Percentiles rank a stretch among this genome's conserved stretches.
These are phyloP conservation scores for Parauchenoglanis ngamensis DNA, from an alignment of 2,797 vertebrate species.

Conservation along the genomic window DNA sequence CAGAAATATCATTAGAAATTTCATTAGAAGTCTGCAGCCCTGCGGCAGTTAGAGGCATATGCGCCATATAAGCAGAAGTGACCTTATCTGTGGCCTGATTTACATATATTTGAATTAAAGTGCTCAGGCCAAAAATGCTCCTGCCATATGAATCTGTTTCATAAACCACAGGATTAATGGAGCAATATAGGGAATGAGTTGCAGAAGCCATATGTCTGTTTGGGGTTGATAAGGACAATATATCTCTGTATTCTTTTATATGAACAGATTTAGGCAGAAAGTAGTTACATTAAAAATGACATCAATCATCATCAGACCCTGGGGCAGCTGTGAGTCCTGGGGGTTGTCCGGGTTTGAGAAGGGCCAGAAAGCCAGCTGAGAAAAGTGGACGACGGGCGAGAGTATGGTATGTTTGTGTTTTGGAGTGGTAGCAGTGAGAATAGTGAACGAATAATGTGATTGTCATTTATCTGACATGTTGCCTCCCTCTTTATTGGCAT, in stretches of 20 bases:
- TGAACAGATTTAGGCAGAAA: conserved; percentile 41
- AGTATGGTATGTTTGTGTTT: conserved; percentile 3
- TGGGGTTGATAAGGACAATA: conserved; percentile 52
- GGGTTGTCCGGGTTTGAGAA: conserved; percentile 18
- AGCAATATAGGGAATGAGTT: neutral
- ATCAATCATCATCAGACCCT: conserved; percentile 59
- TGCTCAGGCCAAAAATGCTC: conserved; percentile 49
- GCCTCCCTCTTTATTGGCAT: neutral
- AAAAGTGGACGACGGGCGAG: conserved; percentile 37
- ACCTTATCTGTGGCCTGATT: conserved; percentile 56
- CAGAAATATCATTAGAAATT: neutral
- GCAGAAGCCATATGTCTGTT: conserved; percentile 43
- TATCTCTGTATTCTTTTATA: neutral
- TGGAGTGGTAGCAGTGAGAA: conserved; percentile 8
- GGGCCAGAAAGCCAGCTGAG: conserved; percentile 51
- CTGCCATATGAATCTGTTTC: conserved; percentile 17
- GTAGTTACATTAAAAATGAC: conserved; percentile 47
- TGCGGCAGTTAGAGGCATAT: conserved; percentile 29
- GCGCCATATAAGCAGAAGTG: conserved; percentile 25
- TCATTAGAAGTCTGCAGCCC: conserved; percentile 9
- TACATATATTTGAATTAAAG: conserved; percentile 71
- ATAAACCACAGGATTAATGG: neutral
- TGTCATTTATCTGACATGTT: conserved; percentile 24
- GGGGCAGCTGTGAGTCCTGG: conserved; percentile 46
- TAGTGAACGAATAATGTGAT: conserved; percentile 9